Percentiles rank a stretch among this genome's conserved stretches.
Conservation (phyloP, 2,113 vertebrate species). For the Sylvia atricapilla region DNA sequence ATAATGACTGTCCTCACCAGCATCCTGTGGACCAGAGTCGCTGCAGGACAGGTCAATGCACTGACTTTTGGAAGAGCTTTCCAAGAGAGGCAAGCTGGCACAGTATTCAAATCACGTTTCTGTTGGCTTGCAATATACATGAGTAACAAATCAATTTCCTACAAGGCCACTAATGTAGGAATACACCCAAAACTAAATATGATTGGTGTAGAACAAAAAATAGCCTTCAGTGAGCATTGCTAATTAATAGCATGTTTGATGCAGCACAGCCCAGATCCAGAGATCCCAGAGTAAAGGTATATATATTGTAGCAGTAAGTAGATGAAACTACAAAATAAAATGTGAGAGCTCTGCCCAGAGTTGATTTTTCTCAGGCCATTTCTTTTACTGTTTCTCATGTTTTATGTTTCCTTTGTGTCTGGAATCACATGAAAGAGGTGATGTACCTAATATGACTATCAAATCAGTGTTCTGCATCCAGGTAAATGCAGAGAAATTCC, state of each 20-base stretch:
- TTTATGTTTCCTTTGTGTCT: not conserved
- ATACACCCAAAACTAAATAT: constrained; percentile 42
- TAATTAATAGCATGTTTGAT: constrained; percentile 62
- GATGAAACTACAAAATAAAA: constrained; percentile 32
- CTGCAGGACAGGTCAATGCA: not conserved
- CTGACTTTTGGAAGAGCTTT: not conserved
- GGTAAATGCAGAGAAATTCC: not conserved
- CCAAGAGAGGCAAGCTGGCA: not conserved
- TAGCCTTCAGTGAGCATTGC: constrained; percentile 56
- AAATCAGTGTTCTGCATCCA: not conserved
- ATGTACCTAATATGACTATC: not conserved
- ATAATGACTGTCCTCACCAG: not conserved
- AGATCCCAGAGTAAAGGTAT: constrained; percentile 33
- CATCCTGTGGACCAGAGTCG: not conserved
- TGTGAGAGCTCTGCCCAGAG: not conserved
- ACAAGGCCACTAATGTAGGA: constrained; percentile 53
- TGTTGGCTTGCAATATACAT: constrained; percentile 49
- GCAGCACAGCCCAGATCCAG: constrained; percentile 37
- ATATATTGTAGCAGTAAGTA: constrained; percentile 21
- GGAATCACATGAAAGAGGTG: not conserved
- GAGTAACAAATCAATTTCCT: constrained; percentile 63
- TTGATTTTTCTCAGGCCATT: not conserved
- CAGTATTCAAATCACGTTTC: constrained; percentile 33
- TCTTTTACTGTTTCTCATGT: not conserved
- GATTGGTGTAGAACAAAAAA: constrained; percentile 56